Evolutionary conservation across 2,113 vertebrate genomes (phyloP), one percentile per base, ranked within the genome.

Genomic region (Setophaga petechia): DNA sequence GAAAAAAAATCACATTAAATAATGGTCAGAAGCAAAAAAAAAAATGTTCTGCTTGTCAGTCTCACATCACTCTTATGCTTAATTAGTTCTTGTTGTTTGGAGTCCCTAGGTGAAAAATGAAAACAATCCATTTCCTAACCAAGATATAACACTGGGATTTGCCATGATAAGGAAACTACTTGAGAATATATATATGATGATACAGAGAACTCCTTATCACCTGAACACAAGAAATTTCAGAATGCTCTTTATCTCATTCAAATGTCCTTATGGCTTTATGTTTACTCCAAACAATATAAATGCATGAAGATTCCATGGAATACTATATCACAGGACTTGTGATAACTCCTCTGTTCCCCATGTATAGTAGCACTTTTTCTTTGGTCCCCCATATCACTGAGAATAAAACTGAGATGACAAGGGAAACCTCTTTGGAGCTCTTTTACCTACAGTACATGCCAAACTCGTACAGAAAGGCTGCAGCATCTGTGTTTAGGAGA

Each of bases 81-180:
- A 97, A 95, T 94, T 94, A 90, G 33, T 81, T 92, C 80, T 67
- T 86, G 79, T 82, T 54, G 1, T 82, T 86, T 83, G n/a, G 28
- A 80, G 52, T 84, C 88, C 72, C 86, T 57, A 52, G 68, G 41
- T 74, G 35, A 80, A 86, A 90, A 90, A 86, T 65, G 35, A 88
- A 80, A 96, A 88, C 65, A 83, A 93, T 87, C 58, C 49, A 18
- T 86, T 92, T 88, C 37, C 14, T 30, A 63, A 75, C 46, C n/a
- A 69, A 74, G 83, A 59, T 51, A 61, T 11, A 77, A 67, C 27
- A 39, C 28, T 74, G 75, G 51, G 39, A 66, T 84, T 84, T 89
- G 43, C 51, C 49, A 88, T 55, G 46, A 51, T 80, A 73, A 92
- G n/a, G 39, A 83, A 73, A 73, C 22, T 88, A 55, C 33, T 86